Conservation (phyloP, 2,113 vertebrate genomes). For the Hystrix brachyura region DNA sequence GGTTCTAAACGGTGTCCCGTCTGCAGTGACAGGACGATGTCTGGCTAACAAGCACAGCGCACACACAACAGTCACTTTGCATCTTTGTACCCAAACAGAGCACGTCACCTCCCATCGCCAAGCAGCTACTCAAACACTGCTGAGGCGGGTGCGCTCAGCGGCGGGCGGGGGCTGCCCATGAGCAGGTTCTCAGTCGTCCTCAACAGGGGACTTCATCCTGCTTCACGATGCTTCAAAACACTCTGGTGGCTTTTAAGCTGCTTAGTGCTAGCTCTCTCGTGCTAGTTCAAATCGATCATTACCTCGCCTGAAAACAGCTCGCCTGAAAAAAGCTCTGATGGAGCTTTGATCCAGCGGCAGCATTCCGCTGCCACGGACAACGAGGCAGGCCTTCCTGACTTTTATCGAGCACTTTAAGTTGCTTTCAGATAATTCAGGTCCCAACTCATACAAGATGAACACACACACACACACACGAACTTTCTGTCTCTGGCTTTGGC, state of each 20-base stretch:
- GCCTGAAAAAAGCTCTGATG: background rate
- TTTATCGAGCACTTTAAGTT: background rate
- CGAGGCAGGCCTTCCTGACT: background rate
- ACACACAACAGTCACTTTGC: constrained; percentile 17
- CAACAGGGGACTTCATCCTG: constrained; percentile 61
- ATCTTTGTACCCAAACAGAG: constrained; percentile 51
- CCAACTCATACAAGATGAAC: background rate
- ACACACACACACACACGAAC: background rate
- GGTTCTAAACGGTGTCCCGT: constrained; percentile 37
- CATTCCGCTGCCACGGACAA: background rate
- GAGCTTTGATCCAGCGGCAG: background rate
- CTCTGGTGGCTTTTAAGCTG: constrained; percentile 60
- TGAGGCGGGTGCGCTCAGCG: background rate
- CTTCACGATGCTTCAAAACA: constrained; percentile 43
- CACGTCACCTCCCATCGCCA: constrained; percentile 34
- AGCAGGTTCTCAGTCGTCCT: constrained; percentile 52
- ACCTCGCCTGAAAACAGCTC: constrained; percentile 31
- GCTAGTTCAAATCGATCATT: constrained; percentile 70
- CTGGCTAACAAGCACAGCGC: constrained; percentile 45
- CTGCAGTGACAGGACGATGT: constrained; percentile 46
- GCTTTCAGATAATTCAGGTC: constrained; percentile 39
- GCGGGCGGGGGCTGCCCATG: background rate
- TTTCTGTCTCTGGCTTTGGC: background rate
- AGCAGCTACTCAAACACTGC: constrained; percentile 25
- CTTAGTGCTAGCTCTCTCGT: constrained; percentile 44